phyloP scores from a whole-genome alignment of 1,140 invertebrate species.

The Meloidogyne chitwoodi region DNA sequence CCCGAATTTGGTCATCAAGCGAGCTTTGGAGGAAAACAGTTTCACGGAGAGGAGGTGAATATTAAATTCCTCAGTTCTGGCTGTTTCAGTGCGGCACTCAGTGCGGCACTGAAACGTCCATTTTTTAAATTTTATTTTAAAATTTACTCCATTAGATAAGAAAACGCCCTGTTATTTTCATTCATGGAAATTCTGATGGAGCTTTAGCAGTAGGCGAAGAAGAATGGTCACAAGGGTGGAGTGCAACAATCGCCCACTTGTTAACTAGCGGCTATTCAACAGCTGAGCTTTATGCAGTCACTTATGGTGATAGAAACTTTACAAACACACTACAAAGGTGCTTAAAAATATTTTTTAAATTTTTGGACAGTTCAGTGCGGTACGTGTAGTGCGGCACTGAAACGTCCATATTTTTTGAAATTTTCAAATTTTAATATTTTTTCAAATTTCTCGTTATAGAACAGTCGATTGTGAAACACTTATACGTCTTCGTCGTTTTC shows the following conservation, averaged over 20 bases:
- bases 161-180: slow-evolving; percentile 36
- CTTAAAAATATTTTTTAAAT: neutral
- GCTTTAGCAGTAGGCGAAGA: slow-evolving; percentile 25
- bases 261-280: slow-evolving; percentile 37
- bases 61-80: neutral
- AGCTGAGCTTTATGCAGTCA: slow-evolving; percentile 46
- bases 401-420: no score
- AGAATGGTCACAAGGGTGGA: slow-evolving; percentile 31
- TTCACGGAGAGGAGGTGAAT: neutral
- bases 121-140: neutral
- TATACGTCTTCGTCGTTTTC: slow-evolving; percentile 35
- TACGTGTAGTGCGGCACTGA: neutral
- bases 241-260: slow-evolving; percentile 35
- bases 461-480: slow-evolving; percentile 32
- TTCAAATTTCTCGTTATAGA: neutral
- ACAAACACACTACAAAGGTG: slow-evolving; percentile 17
- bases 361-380: neutral
- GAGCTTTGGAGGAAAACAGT: neutral
- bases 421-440: neutral
- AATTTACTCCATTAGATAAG: slow-evolving; percentile 14
- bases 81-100: neutral
- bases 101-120: neutral
- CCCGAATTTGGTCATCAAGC: neutral
- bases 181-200: slow-evolving; percentile 43
- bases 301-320: slow-evolving; percentile 44